A percentile compares a stretch with the other conserved stretches of the same genome.
phyloP scores from a whole-genome alignment of 2,113 vertebrate genomes.

The Ophthalmolycus amberensis region DNA sequence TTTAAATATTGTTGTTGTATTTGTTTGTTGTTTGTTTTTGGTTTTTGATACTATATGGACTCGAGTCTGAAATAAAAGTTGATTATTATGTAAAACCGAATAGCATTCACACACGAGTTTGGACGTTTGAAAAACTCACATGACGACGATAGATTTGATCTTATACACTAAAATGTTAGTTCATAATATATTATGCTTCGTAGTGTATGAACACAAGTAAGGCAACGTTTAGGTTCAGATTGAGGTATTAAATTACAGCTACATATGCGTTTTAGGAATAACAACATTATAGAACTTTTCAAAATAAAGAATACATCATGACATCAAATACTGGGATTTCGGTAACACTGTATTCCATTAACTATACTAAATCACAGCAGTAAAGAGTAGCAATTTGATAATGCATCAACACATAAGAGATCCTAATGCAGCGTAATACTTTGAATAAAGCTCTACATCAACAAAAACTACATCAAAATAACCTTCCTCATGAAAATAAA shows the following conservation, averaged over 20 bases:
- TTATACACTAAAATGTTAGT: not conserved
- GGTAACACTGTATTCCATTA: not conserved
- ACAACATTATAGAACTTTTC: not conserved
- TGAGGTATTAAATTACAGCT: not conserved
- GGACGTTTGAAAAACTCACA: not conserved
- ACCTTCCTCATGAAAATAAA: not conserved
- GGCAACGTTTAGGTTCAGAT: not conserved
- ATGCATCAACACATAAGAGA: not conserved
- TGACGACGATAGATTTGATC: not conserved
- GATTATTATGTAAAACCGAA: not conserved
- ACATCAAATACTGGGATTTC: not conserved
- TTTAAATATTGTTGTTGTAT: too few relatives aligned
- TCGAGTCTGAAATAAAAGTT: too few relatives aligned
- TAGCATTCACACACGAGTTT: not conserved
- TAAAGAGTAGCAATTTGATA: not conserved
- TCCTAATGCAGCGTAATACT: not conserved
- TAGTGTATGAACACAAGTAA: not conserved
- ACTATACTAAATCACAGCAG: constrained; percentile 1
- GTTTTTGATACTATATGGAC: too few relatives aligned
- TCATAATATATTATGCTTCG: not conserved
- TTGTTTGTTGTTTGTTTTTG: too few relatives aligned
- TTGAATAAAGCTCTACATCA: not conserved
- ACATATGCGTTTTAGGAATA: not conserved
- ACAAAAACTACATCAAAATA: not conserved
- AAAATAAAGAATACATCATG: not conserved